Percentiles rank a stretch among this genome's conserved stretches.
Conservation (phyloP, 2,888 invertebrate genomes). For the Apomyelois bistriatella region DNA sequence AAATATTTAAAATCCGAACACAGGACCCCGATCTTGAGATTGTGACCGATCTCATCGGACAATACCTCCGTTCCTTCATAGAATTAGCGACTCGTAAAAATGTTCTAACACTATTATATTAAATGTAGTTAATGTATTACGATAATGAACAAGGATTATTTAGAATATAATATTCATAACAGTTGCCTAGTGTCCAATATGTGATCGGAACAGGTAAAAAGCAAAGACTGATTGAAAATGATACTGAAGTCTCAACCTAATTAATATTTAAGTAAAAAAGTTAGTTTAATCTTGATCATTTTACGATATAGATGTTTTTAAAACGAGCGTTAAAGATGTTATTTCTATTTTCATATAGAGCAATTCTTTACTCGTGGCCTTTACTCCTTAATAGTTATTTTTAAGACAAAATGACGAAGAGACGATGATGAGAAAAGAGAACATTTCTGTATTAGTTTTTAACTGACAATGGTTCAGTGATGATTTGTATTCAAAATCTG, state of each 20-base stretch:
- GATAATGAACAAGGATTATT: slow-evolving; percentile 65
- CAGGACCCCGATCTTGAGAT: slow-evolving; percentile 72
- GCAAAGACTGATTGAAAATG: background rate
- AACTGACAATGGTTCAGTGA: too few species aligned
- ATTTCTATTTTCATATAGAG: too few species aligned
- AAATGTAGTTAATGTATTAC: slow-evolving; percentile 56
- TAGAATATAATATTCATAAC: slow-evolving; percentile 49
- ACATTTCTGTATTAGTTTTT: too few species aligned
- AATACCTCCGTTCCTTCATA: slow-evolving; percentile 67
- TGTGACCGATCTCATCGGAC: slow-evolving; percentile 65
- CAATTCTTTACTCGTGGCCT: too few species aligned
- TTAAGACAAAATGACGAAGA: too few species aligned
- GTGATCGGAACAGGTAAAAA: background rate
- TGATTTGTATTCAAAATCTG: too few species aligned
- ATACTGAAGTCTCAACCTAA: too few species aligned
- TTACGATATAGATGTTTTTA: too few species aligned
- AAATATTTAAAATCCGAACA: slow-evolving; percentile 47
- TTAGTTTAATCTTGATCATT: too few species aligned
- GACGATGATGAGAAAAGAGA: too few species aligned
- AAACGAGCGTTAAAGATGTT: too few species aligned
- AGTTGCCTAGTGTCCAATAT: slow-evolving; percentile 33
- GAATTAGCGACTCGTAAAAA: slow-evolving; percentile 75
- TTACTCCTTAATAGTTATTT: too few species aligned
- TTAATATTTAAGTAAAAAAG: background rate
- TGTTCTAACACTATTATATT: slow-evolving; percentile 62